Base-by-base conservation (phyloP, 2,888 invertebrate species). In the Eumerus sabulonum region DNA sequence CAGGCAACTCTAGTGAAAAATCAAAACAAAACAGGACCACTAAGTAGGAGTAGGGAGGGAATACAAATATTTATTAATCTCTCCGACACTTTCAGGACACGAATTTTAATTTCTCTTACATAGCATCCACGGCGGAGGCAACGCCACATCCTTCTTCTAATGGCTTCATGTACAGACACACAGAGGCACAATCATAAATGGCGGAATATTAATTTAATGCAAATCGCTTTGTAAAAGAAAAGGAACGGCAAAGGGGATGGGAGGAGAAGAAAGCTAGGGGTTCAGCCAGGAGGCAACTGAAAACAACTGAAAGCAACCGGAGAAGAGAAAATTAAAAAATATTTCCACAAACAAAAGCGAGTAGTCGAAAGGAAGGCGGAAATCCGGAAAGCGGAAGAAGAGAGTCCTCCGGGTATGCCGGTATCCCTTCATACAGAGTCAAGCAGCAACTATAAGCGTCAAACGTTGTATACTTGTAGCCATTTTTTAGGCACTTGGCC, bases 151-250 rank as follows among this genome's bases (percentile, higher is more conserved):
- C 19, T 42, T 13, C 51, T 7, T 27, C 27, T 27, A 7, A 2
- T 7, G 7, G 27, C 27, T 27, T 7, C 42, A 50, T 68, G 47
- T 63, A 40, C 53, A 27, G 67, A 63, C 67, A 67, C 74, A n/a
- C n/a, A n/a, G n/a, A n/a, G n/a, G n/a, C n/a, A n/a, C n/a, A n/a
- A n/a, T 68, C 68, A 27, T 45, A 42, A 76, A 64, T 70, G 45
- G 48, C 59, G 68, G 53, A 77, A 77, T 77, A 77, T 77, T 77
- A 77, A 77, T 77, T 77, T 77, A 77, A 77, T 77, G 77, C 73
- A 77, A 77, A 77, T 77, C 73, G 73, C 77, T 77, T 77, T 77
- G 77, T 77, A 59, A 66, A 57, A 72, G 63, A 67, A 77, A 77
- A 53, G 67, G 62, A 68, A 67, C 56, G 60, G 40, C 42, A 45